Base-by-base conservation (phyloP, 2,113 vertebrate genomes). In the Ageneiosus marmoratus region DNA sequence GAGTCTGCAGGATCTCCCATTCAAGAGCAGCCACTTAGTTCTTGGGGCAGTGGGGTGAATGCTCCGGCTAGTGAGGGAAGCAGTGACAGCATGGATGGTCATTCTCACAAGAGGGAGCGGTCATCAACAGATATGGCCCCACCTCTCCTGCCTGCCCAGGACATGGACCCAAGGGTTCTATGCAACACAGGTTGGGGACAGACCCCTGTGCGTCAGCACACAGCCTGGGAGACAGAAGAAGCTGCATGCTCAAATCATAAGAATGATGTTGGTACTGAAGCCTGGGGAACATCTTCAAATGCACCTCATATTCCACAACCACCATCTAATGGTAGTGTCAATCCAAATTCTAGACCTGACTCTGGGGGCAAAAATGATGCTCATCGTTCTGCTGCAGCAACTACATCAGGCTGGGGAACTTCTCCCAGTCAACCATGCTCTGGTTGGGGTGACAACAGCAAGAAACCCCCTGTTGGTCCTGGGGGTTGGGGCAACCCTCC, bases 121-220 rank as follows among this genome's bases (percentile, higher is more conserved):
- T 75, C 87, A 87, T 74, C 87, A 87, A 92, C 94, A 94, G 89
- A 93, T 50, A 91, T 92, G 85, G 83, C 89, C 46, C 84, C 90
- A 84, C 91, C 93, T 93, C 83, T 94, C 89, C 85, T 97, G 88
- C 97, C 96, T 89, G 94, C 96, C 91, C 96, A 93, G 78, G 98
- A 99, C 86, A 94, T 98, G 87, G 98, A 99, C 92, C 97, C 97
- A 65, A 94, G 98, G 88, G 98, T 99, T 79, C 92, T 99, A 87
- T 99, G 96, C 89, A 99, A 99, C 92, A 97, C 95, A 15, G 98
- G 98, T 53, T 99, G 98, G 98, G 98, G 98, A 90, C 98, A 98
- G 93, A 99, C 96, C 83, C 98, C 98, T 76, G 97, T 99, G 75
- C 96, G 95, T 89, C 98, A 99, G 88, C 98, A 99, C 94, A 99